Base-by-base conservation (phyloP, 1,140 invertebrate genomes). In the Anagrus nilaparvatae region DNA sequence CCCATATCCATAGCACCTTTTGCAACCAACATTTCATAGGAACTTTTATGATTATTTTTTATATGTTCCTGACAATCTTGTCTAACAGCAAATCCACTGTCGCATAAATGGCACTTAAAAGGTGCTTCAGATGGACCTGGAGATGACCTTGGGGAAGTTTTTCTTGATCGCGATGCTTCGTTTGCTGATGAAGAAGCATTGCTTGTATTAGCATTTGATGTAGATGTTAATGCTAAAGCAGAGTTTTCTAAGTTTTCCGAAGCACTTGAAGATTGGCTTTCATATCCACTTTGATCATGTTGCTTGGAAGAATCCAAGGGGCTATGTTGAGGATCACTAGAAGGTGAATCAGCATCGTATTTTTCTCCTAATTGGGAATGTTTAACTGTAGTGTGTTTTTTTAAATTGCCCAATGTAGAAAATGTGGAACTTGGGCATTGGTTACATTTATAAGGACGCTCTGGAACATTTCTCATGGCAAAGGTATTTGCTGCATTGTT, bases 71-170 rank as follows among this genome's bases (percentile, higher is more conserved):
- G 63, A 23, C 86, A 86, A 7, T 83, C 82, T 37, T 81, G 71
- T 1, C 90, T 71, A 20, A 84, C 82, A 0, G 74, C 71, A 54
- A 86, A 94, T 0, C 87, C 87, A 9, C 77, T 79, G 50, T 95
- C 90, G 60, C 90, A 95, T 1, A 95, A 68, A 63, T 95, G 88
- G 56, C 91, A 97, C 59, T 92, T 92, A 70, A 87, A 94, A 0
- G 88, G 87, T 21, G 86, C 66, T 44, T 87, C 84, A 17, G 43
- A 32, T 1, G 43, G 53, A 29, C 44, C 50, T 16, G 50, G 50
- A n/a, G 2, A 13, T 65, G 33, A 49, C 55, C 4, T 49, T 53
- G 0, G 50, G 56, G 5, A 55, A 58, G 0, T 52, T 50, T 19
- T 49, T 54, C 1, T 55, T 59, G 0, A 56, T 58, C 0, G 50